These are phyloP conservation scores for Otolemur garnettii DNA, from an alignment of 2,113 vertebrate genomes.

Conservation along the genomic window DNA sequence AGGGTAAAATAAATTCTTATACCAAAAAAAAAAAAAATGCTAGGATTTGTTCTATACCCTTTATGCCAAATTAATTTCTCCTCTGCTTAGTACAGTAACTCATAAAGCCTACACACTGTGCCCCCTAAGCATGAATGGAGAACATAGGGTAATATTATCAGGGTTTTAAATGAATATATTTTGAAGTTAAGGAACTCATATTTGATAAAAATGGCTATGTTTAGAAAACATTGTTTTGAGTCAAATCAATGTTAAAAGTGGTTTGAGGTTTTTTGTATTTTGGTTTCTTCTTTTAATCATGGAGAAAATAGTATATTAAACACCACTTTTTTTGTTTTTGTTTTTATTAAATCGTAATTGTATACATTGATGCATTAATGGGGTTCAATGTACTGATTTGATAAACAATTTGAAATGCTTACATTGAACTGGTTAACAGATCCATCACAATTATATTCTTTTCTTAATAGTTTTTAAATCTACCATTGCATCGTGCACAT, in stretches of 20 bases:
- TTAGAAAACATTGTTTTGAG: conserved; percentile 58
- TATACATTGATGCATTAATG: too few species aligned
- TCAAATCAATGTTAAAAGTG: conserved; percentile 38
- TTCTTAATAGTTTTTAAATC: too few species aligned
- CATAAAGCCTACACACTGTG: conserved; percentile 47
- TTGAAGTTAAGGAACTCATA: conserved; percentile 39
- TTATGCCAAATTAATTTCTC: conserved; percentile 71
- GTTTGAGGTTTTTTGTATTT: background rate
- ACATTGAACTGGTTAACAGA: too few species aligned
- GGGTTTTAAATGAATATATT: conserved; percentile 36
- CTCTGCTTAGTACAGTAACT: background rate
- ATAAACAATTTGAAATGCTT: too few species aligned
- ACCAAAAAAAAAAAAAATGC: background rate
- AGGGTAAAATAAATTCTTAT: conserved; percentile 32
- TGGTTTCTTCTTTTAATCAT: background rate
- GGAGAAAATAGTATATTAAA: background rate
- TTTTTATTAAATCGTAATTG: too few species aligned
- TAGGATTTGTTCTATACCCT: conserved; percentile 20
- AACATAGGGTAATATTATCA: background rate
- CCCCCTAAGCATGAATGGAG: background rate
- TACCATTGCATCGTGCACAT: too few species aligned
- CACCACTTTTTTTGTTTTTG: background rate
- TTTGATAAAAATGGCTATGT: background rate
- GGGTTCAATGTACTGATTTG: too few species aligned
- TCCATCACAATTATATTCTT: too few species aligned